Conservation (phyloP, 2,888 invertebrate genomes). For the Acanthacorydalis orientalis region DNA sequence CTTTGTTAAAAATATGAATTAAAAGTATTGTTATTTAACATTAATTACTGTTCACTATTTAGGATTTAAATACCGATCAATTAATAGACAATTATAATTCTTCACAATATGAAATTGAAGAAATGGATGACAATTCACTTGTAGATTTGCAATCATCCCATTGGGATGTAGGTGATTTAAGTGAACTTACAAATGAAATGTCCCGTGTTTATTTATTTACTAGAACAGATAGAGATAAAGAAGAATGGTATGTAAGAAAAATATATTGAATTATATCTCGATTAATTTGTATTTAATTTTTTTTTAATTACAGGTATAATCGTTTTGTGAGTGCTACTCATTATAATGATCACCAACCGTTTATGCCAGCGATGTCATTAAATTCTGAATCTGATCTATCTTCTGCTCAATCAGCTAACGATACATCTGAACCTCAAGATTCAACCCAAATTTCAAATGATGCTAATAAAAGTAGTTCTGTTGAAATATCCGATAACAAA, state of each 20-base stretch:
- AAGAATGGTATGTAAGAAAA: conserved; percentile 53
- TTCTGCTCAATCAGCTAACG: neutral
- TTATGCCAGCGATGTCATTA: no score
- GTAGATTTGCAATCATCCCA: neutral
- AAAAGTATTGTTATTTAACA: no score
- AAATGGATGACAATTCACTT: no score
- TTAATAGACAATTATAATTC: no score
- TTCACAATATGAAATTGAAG: no score
- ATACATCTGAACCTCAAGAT: neutral
- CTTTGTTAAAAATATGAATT: no score
- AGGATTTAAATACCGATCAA: no score
- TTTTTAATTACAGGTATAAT: neutral
- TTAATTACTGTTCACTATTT: no score
- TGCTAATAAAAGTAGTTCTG: neutral
- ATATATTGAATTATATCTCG: neutral
- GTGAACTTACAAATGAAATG: neutral
- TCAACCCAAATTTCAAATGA: neutral
- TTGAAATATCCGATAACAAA: neutral
- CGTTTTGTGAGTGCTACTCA: conserved; percentile 3
- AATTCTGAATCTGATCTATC: neutral
- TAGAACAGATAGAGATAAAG: conserved; percentile 77
- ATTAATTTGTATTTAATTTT: neutral
- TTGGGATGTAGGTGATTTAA: neutral
- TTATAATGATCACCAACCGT: neutral
- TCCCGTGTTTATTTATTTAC: conserved; percentile 43